phyloP scores from a whole-genome alignment of 1,140 invertebrate genomes.

The Cheumatopsyche charites region DNA sequence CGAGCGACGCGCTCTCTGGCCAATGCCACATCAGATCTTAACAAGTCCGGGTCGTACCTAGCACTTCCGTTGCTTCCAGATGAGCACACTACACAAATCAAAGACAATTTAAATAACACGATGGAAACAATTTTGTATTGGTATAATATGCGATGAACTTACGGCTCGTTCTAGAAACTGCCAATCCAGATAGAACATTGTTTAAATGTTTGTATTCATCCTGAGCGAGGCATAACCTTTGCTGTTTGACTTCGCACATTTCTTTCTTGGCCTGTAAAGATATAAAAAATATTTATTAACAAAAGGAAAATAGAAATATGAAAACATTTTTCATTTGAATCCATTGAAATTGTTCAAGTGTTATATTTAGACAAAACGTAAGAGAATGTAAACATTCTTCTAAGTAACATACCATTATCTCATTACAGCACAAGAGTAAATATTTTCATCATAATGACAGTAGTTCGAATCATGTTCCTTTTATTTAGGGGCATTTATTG shows the following conservation, averaged over 20 bases:
- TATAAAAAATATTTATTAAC: conserved; percentile 35
- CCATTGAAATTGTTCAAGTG: too few relatives aligned
- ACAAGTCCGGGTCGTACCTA: conserved; percentile 91
- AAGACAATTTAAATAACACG: conserved; percentile 45
- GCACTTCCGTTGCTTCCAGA: conserved; percentile 87
- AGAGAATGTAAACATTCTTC: too few relatives aligned
- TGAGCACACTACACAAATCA: conserved; percentile 84
- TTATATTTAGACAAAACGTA: too few relatives aligned
- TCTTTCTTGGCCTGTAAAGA: conserved; percentile 88
- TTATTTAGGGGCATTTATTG: too few relatives aligned
- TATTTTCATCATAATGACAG: too few relatives aligned
- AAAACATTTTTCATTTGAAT: too few relatives aligned
- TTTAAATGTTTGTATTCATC: conserved; percentile 96
- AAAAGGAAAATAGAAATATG: not conserved
- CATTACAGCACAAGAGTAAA: too few relatives aligned
- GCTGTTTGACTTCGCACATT: conserved; percentile 94
- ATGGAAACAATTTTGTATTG: not conserved
- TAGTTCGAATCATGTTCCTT: too few relatives aligned
- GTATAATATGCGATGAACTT: conserved; percentile 60
- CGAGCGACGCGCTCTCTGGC: conserved; percentile 87
- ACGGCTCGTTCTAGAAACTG: conserved; percentile 84
- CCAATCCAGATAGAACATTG: conserved; percentile 81
- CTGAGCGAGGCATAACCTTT: conserved; percentile 88
- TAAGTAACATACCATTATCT: too few relatives aligned
- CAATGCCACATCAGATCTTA: conserved; percentile 89